Conservation (phyloP, 2,113 vertebrate genomes). For the Girardinichthys multiradiatus region DNA sequence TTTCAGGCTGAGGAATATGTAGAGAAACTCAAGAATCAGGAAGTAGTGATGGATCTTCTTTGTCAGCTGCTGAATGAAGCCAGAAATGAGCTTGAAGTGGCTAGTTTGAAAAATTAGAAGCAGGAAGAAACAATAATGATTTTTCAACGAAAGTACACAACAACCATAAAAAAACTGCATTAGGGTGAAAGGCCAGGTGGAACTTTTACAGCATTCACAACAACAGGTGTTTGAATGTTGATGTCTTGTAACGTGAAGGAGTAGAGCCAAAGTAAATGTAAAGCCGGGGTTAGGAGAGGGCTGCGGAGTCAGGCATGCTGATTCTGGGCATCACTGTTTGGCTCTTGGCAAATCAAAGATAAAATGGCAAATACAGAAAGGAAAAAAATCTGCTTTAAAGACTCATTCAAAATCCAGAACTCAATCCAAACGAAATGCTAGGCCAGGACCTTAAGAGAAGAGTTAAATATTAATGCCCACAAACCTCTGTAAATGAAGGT, state of each 20-base stretch:
- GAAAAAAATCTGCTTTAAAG: too few species aligned
- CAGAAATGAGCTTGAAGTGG: slow-evolving; percentile 52
- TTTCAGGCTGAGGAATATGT: slow-evolving; percentile 60
- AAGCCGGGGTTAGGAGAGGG: background rate
- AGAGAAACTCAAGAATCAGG: slow-evolving; percentile 55
- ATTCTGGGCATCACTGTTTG: too few species aligned
- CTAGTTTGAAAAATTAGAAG: slow-evolving; percentile 33
- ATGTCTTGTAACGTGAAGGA: background rate
- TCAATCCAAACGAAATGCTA: too few species aligned
- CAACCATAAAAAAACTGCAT: slow-evolving; percentile 58
- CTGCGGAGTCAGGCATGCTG: too few species aligned
- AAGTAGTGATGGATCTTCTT: slow-evolving; percentile 43
- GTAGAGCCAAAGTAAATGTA: background rate
- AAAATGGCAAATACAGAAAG: too few species aligned
- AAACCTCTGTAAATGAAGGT: too few species aligned
- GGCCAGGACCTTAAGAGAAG: too few species aligned
- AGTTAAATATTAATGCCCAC: too few species aligned
- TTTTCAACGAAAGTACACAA: slow-evolving; percentile 75
- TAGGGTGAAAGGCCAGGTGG: slow-evolving; percentile 55
- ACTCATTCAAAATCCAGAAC: too few species aligned
- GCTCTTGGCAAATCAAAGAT: too few species aligned
- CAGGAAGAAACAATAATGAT: slow-evolving; percentile 46
- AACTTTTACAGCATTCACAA: slow-evolving; percentile 51
- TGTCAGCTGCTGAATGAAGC: slow-evolving; percentile 50
- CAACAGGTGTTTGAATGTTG: slow-evolving; percentile 59